These are phyloP conservation scores for Nephrotoma flavescens DNA, from an alignment of 2,888 invertebrate species.

Conservation along the genomic window DNA sequence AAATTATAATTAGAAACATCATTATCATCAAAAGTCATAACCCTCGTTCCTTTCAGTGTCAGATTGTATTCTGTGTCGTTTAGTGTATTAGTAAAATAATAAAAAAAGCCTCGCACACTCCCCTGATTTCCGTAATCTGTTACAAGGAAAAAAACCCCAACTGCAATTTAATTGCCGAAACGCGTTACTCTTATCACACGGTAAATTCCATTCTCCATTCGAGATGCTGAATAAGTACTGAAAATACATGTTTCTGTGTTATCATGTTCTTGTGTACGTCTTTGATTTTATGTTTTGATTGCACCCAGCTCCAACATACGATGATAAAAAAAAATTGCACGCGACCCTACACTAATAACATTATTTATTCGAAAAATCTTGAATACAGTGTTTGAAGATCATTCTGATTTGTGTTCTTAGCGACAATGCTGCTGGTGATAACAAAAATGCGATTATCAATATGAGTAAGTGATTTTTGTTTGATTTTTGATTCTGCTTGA, in stretches of 20 bases:
- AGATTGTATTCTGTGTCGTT: background rate
- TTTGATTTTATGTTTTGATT: background rate
- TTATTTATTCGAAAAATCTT: background rate
- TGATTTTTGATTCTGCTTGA: background rate
- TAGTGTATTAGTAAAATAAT: too few species aligned
- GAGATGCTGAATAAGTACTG: too few species aligned
- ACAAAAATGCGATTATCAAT: background rate
- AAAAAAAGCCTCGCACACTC: too few species aligned
- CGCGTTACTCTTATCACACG: too few species aligned
- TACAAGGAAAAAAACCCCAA: too few species aligned
- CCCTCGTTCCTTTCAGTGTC: background rate
- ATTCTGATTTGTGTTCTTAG: background rate
- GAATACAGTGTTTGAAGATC: background rate
- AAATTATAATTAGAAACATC: background rate
- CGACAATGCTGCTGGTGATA: background rate
- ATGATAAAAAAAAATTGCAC: background rate
- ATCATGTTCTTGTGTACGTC: background rate
- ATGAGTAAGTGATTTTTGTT: too few species aligned
- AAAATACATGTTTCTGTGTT: too few species aligned
- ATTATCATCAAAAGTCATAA: background rate
- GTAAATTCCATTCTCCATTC: too few species aligned
- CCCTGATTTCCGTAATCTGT: too few species aligned
- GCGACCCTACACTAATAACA: background rate
- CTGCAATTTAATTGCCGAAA: background rate
- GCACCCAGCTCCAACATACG: background rate